phyloP scores from a whole-genome alignment of 2,113 vertebrate species.

The Chaetops frenatus region DNA sequence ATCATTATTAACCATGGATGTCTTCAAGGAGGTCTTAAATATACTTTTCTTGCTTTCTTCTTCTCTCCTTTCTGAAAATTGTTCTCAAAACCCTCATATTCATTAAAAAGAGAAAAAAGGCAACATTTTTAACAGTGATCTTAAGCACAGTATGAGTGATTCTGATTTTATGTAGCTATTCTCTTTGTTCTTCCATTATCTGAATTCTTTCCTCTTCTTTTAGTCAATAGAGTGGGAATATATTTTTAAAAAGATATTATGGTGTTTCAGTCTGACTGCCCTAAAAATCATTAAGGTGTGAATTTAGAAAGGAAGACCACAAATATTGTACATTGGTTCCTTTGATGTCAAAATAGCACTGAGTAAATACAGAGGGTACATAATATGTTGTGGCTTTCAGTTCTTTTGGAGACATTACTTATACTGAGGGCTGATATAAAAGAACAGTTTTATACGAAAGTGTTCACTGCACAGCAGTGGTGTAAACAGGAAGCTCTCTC shows the following conservation, averaged over 20 bases:
- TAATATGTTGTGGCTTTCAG: slow-evolving; percentile 22
- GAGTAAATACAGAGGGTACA: slow-evolving; percentile 48
- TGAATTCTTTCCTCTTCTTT: neutral
- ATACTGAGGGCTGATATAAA: slow-evolving; percentile 43
- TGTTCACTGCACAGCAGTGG: neutral
- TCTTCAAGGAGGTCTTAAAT: slow-evolving; percentile 62
- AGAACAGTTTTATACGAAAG: neutral
- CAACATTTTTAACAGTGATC: slow-evolving; percentile 30
- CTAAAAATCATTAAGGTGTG: slow-evolving; percentile 50
- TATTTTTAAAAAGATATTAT: neutral
- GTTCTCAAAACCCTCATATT: slow-evolving; percentile 16
- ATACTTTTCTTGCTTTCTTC: neutral
- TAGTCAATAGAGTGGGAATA: neutral
- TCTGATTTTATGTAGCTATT: slow-evolving; percentile 40
- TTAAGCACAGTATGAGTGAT: slow-evolving; percentile 47
- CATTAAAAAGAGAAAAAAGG: neutral
- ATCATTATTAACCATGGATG: slow-evolving; percentile 57
- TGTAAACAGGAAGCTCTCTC: slow-evolving; percentile 18
- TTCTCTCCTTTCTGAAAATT: neutral
- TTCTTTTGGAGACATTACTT: slow-evolving; percentile 30
- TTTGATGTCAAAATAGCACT: slow-evolving; percentile 41
- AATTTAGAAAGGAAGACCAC: slow-evolving; percentile 27
- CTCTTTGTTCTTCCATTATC: slow-evolving; percentile 48
- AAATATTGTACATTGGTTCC: neutral
- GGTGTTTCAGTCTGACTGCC: slow-evolving; percentile 4